phyloP scores from a whole-genome alignment of 2,888 invertebrate species.

The Phaedon cochleariae region DNA sequence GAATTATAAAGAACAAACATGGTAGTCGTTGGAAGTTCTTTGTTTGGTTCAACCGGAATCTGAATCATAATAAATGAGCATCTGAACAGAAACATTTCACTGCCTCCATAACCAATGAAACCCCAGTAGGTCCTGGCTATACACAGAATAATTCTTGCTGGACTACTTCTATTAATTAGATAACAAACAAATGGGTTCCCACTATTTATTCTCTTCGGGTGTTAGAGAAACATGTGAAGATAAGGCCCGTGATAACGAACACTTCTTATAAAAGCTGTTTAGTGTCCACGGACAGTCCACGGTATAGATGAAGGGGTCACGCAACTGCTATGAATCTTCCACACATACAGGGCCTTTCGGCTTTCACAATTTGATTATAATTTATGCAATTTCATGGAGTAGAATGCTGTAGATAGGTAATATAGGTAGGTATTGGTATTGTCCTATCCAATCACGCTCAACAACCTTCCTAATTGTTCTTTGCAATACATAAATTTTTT shows the following conservation, averaged over 20 bases:
- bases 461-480: too few relatives aligned
- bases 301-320: background rate
- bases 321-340: background rate
- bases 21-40: too few relatives aligned
- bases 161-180: constrained; percentile 10
- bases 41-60: too few relatives aligned
- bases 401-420: too few relatives aligned
- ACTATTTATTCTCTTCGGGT: background rate
- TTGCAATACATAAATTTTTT: too few relatives aligned
- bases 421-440: too few relatives aligned
- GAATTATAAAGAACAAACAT: too few relatives aligned
- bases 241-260: background rate
- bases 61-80: background rate
- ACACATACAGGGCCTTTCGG: background rate
- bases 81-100: background rate
- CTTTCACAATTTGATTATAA: background rate
- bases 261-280: constrained; percentile 1
- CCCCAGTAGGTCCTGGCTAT: too few relatives aligned
- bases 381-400: background rate
- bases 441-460: too few relatives aligned
- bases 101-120: background rate
- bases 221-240: background rate
- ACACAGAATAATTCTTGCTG: background rate
- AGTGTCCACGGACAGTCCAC: background rate
- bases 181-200: background rate